A percentile compares a stretch with the other conserved stretches of the same genome.
Evolutionary conservation across 2,797 vertebrate genomes (phyloP).

Genomic region (Xiphophorus birchmanni): DNA sequence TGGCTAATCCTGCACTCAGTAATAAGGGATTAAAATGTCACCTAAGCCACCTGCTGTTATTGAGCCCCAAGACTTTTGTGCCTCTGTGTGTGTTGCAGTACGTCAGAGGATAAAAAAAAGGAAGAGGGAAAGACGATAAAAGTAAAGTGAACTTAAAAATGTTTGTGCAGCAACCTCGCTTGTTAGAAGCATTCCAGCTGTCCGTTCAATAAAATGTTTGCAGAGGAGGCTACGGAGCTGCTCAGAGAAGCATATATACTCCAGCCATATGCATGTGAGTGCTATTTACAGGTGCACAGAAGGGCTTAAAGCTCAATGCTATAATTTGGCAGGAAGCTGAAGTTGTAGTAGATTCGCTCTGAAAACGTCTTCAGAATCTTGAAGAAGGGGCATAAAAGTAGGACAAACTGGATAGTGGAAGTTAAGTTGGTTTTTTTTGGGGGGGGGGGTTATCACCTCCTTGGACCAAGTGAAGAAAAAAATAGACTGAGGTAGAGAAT

Average conservation of each 20-base stretch:
- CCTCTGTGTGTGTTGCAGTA: slow-evolving; percentile 39
- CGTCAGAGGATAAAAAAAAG: slow-evolving; percentile 16
- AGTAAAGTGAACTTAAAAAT: slow-evolving; percentile 55
- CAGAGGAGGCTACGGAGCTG: slow-evolving; percentile 29
- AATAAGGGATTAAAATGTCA: slow-evolving; percentile 87
- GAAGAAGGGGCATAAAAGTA: slow-evolving; percentile 81
- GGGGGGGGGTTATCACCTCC: slow-evolving; percentile 48
- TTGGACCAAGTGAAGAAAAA: slow-evolving; percentile 61
- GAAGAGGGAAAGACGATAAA: slow-evolving; percentile 23
- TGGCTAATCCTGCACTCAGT: slow-evolving; percentile 84
- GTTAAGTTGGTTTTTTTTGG: slow-evolving; percentile 37
- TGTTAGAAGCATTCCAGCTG: slow-evolving; percentile 29
- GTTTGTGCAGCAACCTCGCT: slow-evolving; percentile 28
- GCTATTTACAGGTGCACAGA: slow-evolving; percentile 31
- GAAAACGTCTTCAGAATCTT: slow-evolving; percentile 72
- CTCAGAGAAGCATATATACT: slow-evolving; percentile 36
- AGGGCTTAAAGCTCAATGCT: slow-evolving; percentile 44
- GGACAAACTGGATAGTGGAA: slow-evolving; percentile 72
- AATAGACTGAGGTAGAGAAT: slow-evolving; percentile 55
- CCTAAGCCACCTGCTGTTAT: slow-evolving; percentile 86
- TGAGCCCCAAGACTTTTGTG: slow-evolving; percentile 79
- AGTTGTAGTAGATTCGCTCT: slow-evolving; percentile 60
- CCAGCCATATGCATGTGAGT: slow-evolving; percentile 28
- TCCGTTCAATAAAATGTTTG: slow-evolving; percentile 43
- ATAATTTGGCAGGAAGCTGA: slow-evolving; percentile 55